A percentile compares a stretch with the other conserved stretches of the same genome.
phyloP scores from a whole-genome alignment of 2,888 invertebrate genomes.

The Orchesella flavescens region DNA sequence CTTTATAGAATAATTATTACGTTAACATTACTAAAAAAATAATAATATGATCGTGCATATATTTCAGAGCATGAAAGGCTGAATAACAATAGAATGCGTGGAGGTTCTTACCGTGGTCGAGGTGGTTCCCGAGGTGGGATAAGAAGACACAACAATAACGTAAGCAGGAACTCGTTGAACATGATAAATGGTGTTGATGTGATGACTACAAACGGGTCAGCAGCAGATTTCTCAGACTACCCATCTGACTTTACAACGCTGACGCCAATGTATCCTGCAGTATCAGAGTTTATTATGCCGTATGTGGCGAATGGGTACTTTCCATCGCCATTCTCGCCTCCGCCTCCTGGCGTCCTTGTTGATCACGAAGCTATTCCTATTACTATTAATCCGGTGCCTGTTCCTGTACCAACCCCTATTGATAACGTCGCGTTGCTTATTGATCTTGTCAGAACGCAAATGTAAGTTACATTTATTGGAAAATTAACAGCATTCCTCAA shows the following conservation, averaged over 20 bases:
- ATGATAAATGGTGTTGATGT: slow-evolving; percentile 4
- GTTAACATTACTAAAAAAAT: background rate
- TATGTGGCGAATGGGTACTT: slow-evolving; percentile 63
- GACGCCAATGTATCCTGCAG: slow-evolving; percentile 53
- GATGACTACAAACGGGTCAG: background rate
- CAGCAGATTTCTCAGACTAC: slow-evolving; percentile 67
- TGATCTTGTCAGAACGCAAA: slow-evolving; percentile 69
- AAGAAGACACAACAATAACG: background rate
- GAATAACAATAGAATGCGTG: background rate
- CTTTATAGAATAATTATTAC: background rate
- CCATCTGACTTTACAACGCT: slow-evolving; percentile 68
- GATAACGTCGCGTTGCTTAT: slow-evolving; percentile 49
- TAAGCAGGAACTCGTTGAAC: background rate
- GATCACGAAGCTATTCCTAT: no score
- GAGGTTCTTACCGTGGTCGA: background rate
- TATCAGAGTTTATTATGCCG: slow-evolving; percentile 70
- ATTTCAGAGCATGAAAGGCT: slow-evolving; percentile 4
- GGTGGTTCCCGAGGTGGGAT: background rate
- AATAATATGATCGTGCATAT: background rate
- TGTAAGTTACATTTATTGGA: no score
- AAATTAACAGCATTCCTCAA: background rate
- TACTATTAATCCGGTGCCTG: background rate
- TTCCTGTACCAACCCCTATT: slow-evolving; percentile 13
- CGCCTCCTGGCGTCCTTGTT: background rate
- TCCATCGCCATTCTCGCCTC: slow-evolving; percentile 33